Conservation (phyloP, 1,140 invertebrate species). For the Chlorops oryzae region DNA sequence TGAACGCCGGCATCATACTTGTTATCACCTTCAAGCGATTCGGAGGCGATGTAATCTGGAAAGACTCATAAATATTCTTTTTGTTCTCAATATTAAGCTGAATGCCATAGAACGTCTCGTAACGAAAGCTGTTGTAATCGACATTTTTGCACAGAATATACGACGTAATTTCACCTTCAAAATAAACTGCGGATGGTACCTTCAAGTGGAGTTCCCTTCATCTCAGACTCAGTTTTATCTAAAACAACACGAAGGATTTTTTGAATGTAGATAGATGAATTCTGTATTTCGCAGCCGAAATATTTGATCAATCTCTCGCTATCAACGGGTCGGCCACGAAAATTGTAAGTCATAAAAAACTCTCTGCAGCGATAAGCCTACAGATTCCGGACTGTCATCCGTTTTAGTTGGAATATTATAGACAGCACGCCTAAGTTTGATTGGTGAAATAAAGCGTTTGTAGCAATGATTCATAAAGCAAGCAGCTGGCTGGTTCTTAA, state of each 20-base stretch:
- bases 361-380: conserved; percentile 85
- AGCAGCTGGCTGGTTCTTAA: too few species aligned
- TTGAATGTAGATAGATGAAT: conserved; percentile 97
- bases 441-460: too few species aligned
- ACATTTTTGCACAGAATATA: conserved; percentile 97
- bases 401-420: conserved; percentile 98
- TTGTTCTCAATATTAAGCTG: too few species aligned
- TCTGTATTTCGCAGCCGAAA: conserved; percentile 97
- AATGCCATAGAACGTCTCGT: conserved; percentile 97
- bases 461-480: too few species aligned
- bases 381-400: conserved; percentile 88
- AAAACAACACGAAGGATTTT: conserved; percentile 77
- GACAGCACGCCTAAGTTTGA: too few species aligned
- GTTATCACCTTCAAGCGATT: too few species aligned
- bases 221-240: conserved; percentile 96
- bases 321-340: conserved; percentile 91
- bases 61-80: too few species aligned
- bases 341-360: too few species aligned
- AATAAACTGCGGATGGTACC: conserved; percentile 93
- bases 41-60: too few species aligned
- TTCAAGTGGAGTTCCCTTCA: conserved; percentile 90
- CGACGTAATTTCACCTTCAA: conserved; percentile 95
- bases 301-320: conserved; percentile 98
- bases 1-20: conserved; percentile 89
- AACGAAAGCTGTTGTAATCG: conserved; percentile 83